Base-by-base conservation (phyloP, 2,888 invertebrate genomes). In the Cactoblastis cactorum region DNA sequence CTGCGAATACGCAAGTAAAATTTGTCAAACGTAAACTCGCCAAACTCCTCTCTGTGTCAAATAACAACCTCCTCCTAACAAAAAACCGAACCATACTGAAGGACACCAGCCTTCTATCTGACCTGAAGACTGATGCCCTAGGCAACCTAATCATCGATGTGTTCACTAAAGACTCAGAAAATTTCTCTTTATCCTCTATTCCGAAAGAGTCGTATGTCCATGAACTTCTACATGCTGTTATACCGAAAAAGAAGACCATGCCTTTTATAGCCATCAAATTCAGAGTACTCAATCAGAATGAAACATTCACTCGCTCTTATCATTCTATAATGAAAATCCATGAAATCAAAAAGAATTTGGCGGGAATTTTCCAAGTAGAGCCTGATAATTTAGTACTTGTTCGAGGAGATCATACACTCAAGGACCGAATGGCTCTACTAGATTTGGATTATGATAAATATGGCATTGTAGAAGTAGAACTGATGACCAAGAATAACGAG, bases 331-430 rank as follows among this genome's bases (percentile, higher is more conserved):
- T 90, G 71, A 91, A 87, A 53, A 76, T 93, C 45, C 85, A 80
- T 49, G 92, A 92, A 63, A 84, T 94, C 37, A 93, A 92, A 69
- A 88, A 90, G 59, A 92, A 92, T 61, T 80, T 94, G 37, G 90
- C 83, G 0, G 90, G 89, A 1, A 82, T 92, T 37, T 93, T 94
- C 65, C 83, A 89, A 69, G 79, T 91, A 1, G 83, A 91, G 12
- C 81, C 83, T 0, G 79, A 90, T 11, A 77, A 87, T 37, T 70
- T 94, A 35, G 74, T 87, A 0, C 58, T 93, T 2, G 73, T 84
- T 39, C 85, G 92, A 71, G 74, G 77, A 43, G 89, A 89, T 2
- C 74, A 69, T 9, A 73, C 80, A 1, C 57, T 90, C 9, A 81
- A 80, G 59, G 89, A 89, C 59, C 76, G 83, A 12, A 83, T 86